A percentile compares a stretch with the other conserved stretches of the same genome.
These are phyloP conservation scores for Pterois miles DNA, from an alignment of 2,797 vertebrate genomes.

Conservation along the genomic window DNA sequence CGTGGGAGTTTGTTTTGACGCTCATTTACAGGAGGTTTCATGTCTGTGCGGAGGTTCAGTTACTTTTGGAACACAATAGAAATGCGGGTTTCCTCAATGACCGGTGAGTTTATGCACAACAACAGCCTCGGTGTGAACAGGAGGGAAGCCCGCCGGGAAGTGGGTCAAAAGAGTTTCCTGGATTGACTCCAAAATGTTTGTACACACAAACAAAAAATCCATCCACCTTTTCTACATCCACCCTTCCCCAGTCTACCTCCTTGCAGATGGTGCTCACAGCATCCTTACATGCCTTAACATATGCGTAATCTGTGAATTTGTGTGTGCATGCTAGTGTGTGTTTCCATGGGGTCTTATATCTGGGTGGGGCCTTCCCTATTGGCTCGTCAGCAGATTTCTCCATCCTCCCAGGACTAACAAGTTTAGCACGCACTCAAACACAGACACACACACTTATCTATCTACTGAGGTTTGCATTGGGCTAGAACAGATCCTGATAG, in stretches of 20 bases:
- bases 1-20: conserved; percentile 14
- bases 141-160: conserved; percentile 64
- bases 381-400: conserved; percentile 61
- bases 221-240: conserved; percentile 45
- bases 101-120: conserved; percentile 49
- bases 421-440: conserved; percentile 18
- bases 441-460: conserved; percentile 44
- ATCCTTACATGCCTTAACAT: conserved; percentile 29
- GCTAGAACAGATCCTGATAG: conserved; percentile 51
- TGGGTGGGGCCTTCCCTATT: conserved; percentile 67
- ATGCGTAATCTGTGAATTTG: conserved; percentile 1
- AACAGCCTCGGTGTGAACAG: conserved; percentile 47
- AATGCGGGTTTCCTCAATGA: conserved; percentile 39
- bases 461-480: conserved; percentile 53
- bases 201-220: conserved; percentile 34
- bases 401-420: conserved; percentile 55
- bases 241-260: conserved; percentile 26
- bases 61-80: conserved; percentile 53
- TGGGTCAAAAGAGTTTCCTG: conserved; percentile 72
- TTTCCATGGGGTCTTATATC: conserved; percentile 50
- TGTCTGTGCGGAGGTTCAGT: conserved; percentile 22
- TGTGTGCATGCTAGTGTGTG: conserved; percentile 15
- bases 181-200: conserved; percentile 64
- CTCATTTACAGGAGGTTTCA: conserved; percentile 21
- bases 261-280: conserved; percentile 26